A percentile compares a stretch with the other conserved stretches of the same genome.
These are phyloP conservation scores for Danionella dracula DNA, from an alignment of 2,797 vertebrate genomes.

Conservation along the genomic window DNA sequence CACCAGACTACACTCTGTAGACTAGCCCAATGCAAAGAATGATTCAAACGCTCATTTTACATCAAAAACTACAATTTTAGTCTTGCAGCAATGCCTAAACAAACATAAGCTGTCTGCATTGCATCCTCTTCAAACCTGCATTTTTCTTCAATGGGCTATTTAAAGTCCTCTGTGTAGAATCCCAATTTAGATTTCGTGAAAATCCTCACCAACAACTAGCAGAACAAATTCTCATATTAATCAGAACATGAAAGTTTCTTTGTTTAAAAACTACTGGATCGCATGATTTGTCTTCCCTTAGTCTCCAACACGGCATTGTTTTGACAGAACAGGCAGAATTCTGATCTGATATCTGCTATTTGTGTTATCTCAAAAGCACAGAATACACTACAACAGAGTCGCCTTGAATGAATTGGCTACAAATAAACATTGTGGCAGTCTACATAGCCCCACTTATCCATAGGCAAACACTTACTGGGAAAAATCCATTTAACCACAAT, in stretches of 20 bases:
- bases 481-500: constrained; percentile 51
- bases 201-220: constrained; percentile 1
- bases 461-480: constrained; percentile 61
- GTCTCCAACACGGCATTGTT: constrained; percentile 22
- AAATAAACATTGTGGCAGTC: constrained; percentile 55
- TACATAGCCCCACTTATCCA: constrained; percentile 40
- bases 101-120: neutral
- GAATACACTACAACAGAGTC: neutral
- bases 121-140: too few species aligned
- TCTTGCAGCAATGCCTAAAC: neutral
- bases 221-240: constrained; percentile 28
- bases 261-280: constrained; percentile 19
- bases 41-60: too few species aligned
- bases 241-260: constrained; percentile 22
- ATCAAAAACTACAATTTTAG: neutral
- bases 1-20: too few species aligned
- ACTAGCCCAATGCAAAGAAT: too few species aligned
- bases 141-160: too few species aligned
- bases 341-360: constrained; percentile 17
- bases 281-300: neutral
- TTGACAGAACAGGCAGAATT: constrained; percentile 17
- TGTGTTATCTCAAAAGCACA: constrained; percentile 16
- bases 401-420: constrained; percentile 40
- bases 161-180: neutral
- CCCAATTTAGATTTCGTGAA: neutral